A percentile compares a stretch with the other conserved stretches of the same genome.
These are phyloP conservation scores for Chamaetylas fuelleborni DNA, from an alignment of 2,113 vertebrate species.

Conservation along the genomic window DNA sequence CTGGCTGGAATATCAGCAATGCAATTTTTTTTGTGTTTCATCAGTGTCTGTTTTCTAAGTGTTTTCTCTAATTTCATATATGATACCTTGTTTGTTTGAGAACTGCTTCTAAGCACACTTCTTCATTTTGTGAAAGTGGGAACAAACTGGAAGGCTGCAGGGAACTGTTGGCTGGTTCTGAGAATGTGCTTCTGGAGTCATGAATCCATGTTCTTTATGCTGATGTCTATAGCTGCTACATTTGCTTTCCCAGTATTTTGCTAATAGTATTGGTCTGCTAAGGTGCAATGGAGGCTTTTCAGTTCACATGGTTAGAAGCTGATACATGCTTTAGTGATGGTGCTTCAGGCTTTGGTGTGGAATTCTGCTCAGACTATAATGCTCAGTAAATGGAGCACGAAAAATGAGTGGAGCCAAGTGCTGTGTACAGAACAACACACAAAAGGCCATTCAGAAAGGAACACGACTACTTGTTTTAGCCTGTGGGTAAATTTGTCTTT, in stretches of 20 bases:
- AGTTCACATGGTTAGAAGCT: not conserved
- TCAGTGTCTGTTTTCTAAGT: not conserved
- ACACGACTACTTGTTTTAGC: not conserved
- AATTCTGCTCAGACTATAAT: not conserved
- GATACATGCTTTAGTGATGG: not conserved
- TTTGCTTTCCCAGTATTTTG: not conserved
- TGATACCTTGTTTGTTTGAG: not conserved
- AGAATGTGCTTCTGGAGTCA: rapidly evolving
- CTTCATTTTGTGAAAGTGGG: not conserved
- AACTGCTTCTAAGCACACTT: not conserved
- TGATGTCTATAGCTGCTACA: not conserved
- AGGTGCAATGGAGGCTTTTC: not conserved
- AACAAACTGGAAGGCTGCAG: not conserved
- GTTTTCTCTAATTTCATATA: not conserved
- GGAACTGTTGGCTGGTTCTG: not conserved
- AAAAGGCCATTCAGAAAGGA: not conserved
- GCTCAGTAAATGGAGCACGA: not conserved
- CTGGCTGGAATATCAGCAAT: not conserved
- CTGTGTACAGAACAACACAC: not conserved
- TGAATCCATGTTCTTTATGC: not conserved
- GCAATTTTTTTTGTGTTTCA: not conserved
- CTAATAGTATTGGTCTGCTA: not conserved
- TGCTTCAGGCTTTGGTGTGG: not conserved
- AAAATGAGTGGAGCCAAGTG: not conserved
- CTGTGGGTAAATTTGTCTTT: not conserved